Percentiles rank a stretch among this genome's conserved stretches.
Evolutionary conservation across 2,113 vertebrate species (phyloP).

Genomic region (Cebidichthys violaceus): DNA sequence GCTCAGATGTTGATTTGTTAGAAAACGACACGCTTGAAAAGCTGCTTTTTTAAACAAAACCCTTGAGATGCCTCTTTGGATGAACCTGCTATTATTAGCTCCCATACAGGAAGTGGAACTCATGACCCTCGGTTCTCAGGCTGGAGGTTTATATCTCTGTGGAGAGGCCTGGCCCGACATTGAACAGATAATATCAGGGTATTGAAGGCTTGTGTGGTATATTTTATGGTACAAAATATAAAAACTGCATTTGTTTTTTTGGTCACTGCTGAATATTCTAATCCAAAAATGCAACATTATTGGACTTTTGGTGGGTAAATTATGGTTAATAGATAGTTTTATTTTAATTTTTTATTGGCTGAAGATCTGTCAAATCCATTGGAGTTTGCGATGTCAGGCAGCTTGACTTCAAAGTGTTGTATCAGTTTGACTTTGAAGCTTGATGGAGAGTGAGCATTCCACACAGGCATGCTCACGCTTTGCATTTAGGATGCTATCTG

Average conservation of each 20-base stretch:
- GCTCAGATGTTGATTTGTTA: constrained; percentile 30
- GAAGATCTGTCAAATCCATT: neutral
- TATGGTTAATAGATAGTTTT: neutral
- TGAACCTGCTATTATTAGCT: constrained; percentile 70
- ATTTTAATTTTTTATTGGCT: neutral
- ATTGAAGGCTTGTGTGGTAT: neutral
- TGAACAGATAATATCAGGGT: constrained; percentile 8
- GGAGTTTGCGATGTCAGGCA: neutral
- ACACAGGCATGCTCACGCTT: neutral
- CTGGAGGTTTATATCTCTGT: constrained; percentile 57
- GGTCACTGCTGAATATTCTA: neutral
- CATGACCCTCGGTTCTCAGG: constrained; percentile 67
- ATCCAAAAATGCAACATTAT: neutral
- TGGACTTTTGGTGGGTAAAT: neutral
- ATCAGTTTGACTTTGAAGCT: constrained; percentile 13
- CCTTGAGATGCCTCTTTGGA: constrained; percentile 57
- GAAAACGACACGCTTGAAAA: constrained; percentile 31
- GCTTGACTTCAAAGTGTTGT: neutral
- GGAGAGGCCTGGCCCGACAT: constrained; percentile 8
- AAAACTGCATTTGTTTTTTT: neutral
- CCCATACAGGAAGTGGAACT: constrained; percentile 75
- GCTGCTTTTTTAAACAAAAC: constrained; percentile 48
- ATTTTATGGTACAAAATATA: neutral
- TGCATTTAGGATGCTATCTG: constrained; percentile 25
- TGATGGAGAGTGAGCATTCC: constrained; percentile 8